phyloP scores from a whole-genome alignment of 2,888 invertebrate species.

The Nephrocerus scutellatus region DNA sequence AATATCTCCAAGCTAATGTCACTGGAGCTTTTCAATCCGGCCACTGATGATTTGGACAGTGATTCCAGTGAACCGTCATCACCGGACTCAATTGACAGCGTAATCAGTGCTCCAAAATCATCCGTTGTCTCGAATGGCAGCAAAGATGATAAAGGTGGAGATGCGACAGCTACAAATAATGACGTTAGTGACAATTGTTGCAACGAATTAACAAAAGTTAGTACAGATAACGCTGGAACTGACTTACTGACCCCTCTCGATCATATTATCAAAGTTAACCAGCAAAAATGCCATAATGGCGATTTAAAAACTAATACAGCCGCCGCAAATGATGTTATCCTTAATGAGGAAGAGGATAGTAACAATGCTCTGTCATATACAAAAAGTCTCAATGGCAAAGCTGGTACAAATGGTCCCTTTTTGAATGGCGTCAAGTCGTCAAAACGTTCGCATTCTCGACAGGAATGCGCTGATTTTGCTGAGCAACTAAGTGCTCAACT shows the following conservation, averaged over 20 bases:
- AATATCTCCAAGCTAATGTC: constrained; percentile 69
- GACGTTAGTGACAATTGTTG: too few species aligned
- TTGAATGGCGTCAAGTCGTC: constrained; percentile 8
- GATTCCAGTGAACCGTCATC: constrained; percentile 79
- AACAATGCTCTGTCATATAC: constrained; percentile 29
- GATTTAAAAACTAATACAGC: constrained; percentile 30
- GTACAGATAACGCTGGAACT: too few species aligned
- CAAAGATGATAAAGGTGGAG: constrained; percentile 17
- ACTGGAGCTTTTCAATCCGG: constrained; percentile 81
- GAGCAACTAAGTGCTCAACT: constrained; percentile 76
- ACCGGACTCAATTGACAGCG: constrained; percentile 79
- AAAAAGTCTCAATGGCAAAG: constrained; percentile 17
- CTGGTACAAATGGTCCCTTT: constrained; percentile 13
- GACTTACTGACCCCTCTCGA: constrained; percentile 17
- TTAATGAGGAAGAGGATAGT: constrained; percentile 35
- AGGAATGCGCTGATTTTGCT: constrained; percentile 70
- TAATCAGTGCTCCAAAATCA: constrained; percentile 60
- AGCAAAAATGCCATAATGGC: constrained; percentile 27
- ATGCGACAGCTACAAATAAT: too few species aligned
- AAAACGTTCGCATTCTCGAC: constrained; percentile 37
- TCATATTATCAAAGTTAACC: constrained; percentile 21
- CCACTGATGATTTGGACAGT: constrained; percentile 83
- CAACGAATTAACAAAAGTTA: too few species aligned
- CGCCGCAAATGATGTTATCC: constrained; percentile 30
- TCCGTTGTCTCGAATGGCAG: constrained; percentile 21